A percentile compares a stretch with the other conserved stretches of the same genome.
Conservation (phyloP, 2,888 invertebrate species). For the Luffia ferchaultella region DNA sequence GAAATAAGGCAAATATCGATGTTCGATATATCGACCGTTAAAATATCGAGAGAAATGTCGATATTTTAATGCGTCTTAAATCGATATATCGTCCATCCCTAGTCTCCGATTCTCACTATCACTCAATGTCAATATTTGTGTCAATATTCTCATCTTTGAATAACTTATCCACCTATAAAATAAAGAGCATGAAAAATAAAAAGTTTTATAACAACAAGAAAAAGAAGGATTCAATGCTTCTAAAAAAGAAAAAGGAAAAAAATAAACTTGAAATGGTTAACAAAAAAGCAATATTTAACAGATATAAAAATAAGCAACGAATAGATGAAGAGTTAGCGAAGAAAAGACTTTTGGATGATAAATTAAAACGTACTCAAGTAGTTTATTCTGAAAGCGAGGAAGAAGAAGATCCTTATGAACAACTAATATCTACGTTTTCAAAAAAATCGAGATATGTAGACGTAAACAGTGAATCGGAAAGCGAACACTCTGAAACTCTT, state of each 20-base stretch:
- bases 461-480: constrained; percentile 18
- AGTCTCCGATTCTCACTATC: too few species aligned
- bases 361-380: constrained; percentile 33
- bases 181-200: too few species aligned
- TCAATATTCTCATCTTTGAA: too few species aligned
- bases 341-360: constrained; percentile 40
- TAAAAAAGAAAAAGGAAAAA: constrained; percentile 28
- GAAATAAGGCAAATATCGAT: too few species aligned
- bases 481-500: constrained; percentile 17
- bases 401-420: constrained; percentile 49
- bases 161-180: too few species aligned
- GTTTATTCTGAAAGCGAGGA: constrained; percentile 60
- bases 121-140: too few species aligned
- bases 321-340: constrained; percentile 52
- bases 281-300: constrained; percentile 53
- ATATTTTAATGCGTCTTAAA: too few species aligned
- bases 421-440: constrained; percentile 60
- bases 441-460: constrained; percentile 13
- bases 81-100: too few species aligned
- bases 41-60: too few species aligned
- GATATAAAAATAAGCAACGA: constrained; percentile 55
- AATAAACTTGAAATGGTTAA: constrained; percentile 33
- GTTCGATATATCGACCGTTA: too few species aligned
- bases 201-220: constrained; percentile 25
- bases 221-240: constrained; percentile 23